Percentiles rank a stretch among this genome's conserved stretches.
These are phyloP conservation scores for Aspidoscelis tigris DNA, from an alignment of 2,113 vertebrate species.

Conservation along the genomic window DNA sequence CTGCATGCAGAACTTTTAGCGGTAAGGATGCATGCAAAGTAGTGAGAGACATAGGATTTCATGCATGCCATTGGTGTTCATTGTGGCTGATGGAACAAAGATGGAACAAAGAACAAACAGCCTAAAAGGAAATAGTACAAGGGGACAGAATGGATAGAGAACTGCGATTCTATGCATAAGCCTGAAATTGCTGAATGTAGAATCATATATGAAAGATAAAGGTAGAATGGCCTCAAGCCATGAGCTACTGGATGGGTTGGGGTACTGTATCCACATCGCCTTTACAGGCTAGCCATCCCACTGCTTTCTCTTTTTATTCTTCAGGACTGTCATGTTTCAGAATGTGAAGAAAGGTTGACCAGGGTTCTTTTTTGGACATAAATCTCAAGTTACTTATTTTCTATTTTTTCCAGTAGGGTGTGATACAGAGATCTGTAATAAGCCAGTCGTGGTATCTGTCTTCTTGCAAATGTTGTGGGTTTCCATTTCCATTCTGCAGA, in stretches of 20 bases:
- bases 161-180: no score
- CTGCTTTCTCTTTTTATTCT: not conserved
- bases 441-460: conserved; percentile 12
- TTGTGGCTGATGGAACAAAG: no score
- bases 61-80: no score
- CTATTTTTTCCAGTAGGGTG: not conserved
- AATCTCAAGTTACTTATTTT: not conserved
- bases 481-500: conserved; percentile 20
- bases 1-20: not conserved
- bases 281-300: no score
- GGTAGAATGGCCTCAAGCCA: no score
- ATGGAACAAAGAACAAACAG: no score
- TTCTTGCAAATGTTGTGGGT: conserved; percentile 13
- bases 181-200: no score
- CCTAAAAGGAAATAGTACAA: no score
- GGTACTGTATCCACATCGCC: no score
- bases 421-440: not conserved
- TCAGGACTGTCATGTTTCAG: not conserved
- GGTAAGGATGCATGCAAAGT: not conserved
- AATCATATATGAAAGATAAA: no score
- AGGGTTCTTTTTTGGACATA: not conserved
- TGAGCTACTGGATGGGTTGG: no score
- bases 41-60: not conserved
- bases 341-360: not conserved
- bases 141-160: no score